A percentile compares a stretch with the other conserved stretches of the same genome.
Evolutionary conservation across 2,113 vertebrate species (phyloP).

Genomic region (Strix uralensis): DNA sequence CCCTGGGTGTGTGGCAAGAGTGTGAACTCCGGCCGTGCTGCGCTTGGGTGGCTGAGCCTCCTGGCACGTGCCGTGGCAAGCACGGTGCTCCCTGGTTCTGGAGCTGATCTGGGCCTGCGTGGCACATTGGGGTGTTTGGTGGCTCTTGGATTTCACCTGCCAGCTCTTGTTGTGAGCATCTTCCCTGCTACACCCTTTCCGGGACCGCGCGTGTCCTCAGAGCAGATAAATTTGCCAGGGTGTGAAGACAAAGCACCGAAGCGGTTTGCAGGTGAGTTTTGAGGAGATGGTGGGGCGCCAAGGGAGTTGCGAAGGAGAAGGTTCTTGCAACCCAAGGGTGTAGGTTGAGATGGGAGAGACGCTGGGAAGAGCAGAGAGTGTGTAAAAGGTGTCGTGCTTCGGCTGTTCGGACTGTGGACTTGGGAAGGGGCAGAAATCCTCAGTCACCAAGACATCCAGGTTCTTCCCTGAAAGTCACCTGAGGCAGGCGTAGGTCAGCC

Average conservation of each 20-base stretch:
- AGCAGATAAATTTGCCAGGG: background rate
- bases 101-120: accelerated
- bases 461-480: background rate
- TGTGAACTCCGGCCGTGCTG: background rate
- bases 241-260: background rate
- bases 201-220: accelerated
- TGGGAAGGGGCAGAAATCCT: background rate
- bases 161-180: background rate
- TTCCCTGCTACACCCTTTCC: background rate
- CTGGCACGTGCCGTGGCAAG: accelerated
- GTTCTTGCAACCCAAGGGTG: background rate
- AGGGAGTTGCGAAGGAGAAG: background rate
- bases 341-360: background rate
- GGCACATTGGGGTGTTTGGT: background rate
- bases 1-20: background rate
- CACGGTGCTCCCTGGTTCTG: background rate
- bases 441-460: accelerated
- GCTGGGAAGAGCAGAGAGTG: background rate
- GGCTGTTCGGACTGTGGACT: background rate
- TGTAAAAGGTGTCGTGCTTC: background rate
- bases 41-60: background rate
- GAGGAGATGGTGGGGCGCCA: background rate
- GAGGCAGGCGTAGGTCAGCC: background rate
- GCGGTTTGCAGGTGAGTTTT: background rate
- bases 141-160: background rate